Base-by-base conservation (phyloP, 2,888 invertebrate species). In the Agelastica alni region DNA sequence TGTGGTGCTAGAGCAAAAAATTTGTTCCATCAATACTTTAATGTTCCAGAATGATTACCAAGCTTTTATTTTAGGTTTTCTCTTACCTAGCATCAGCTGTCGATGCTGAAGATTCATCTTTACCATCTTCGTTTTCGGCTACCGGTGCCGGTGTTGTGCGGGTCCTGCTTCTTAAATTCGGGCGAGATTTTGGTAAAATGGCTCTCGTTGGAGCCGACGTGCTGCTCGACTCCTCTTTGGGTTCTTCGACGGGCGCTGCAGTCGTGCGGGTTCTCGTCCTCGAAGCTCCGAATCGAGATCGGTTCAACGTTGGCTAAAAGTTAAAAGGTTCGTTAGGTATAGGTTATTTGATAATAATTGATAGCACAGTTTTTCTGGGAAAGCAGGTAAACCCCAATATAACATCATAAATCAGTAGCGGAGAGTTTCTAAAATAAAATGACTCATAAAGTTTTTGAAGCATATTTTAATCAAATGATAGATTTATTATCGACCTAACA, bases 151-250 rank as follows among this genome's bases (percentile, higher is more conserved):
- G 64, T 2, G 77, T 73, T 1, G 73, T 70, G 16, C 67, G 58
- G 26, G 53, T 72, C 67, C 58, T 72, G 64, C 47, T 75, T 61
- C 62, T 75, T 62, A 43, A 53, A 60, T 74, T 75, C 9, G 82
- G 82, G 31, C 83, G 79, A 3, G 81, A 78, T 57, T 83, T 79
- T 10, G 79, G 70, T 66, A 76, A 56, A 2, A 75, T 66, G 18
- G 78, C 72, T 46, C 72, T 69, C 14, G 61, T 30, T 4, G 74
- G 62, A 4, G 67, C 58, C 1, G 72, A 62, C 17, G 77, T 53
- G 70, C 69, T 13, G 75, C 74, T 52, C 70, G 78, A 60, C 46
- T 31, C 80, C 73, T 46, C 78, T 73, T 68, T 79, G 71, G 34
- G 77, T 73, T 42, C 79, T 70, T 70, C 80, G 75, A 72, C 68